Evolutionary conservation across 2,888 invertebrate species (phyloP), one percentile per base, ranked within the genome.

Genomic region (Anthoptus insignis): DNA sequence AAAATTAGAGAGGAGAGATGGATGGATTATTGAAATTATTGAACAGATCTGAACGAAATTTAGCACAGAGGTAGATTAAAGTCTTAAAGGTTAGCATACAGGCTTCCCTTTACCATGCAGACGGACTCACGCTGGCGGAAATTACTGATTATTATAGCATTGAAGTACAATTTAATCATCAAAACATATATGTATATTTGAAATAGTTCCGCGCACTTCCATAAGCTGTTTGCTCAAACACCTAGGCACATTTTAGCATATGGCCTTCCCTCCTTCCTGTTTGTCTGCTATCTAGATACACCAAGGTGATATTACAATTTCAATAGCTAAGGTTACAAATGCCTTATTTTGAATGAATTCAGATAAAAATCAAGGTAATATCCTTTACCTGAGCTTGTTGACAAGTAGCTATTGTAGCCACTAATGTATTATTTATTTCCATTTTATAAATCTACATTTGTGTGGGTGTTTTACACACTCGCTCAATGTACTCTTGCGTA

Each of bases 261-360:
- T 22, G 54, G 47, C 61, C 61, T 61, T 61, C 61, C 39, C 39
- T 22, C 19, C 47, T 61, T 61, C 54, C 61, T 54, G 61, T 61
- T 61, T 54, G 47, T 54, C 45, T 29, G 27, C 39, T 39, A 59
- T 14, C 47, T 47, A 34, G 24, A 22, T 21, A 27, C 16, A 16
- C 52, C 32, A 53, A 32, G 60, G 45, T 7, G 47, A 47, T 34
- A 42, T 61, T 61, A 61, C 47, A 61, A 54, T 61, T 61, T 61
- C 54, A 61, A 47, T 61, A 47, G 47, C n/a, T 34, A 54, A 61
- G 54, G 54, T 47, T 47, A 61, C 45, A 53, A 53, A 32, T 47
- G 37, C 54, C 61, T 53, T 16, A 24, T 7, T 34, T 53, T 45
- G 53, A 47, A 54, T 54, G 45, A 54, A 47, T 53, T 60, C 54